These are phyloP conservation scores for Troglohyphantes excavatus DNA, from an alignment of 2,888 invertebrate species.

Conservation along the genomic window DNA sequence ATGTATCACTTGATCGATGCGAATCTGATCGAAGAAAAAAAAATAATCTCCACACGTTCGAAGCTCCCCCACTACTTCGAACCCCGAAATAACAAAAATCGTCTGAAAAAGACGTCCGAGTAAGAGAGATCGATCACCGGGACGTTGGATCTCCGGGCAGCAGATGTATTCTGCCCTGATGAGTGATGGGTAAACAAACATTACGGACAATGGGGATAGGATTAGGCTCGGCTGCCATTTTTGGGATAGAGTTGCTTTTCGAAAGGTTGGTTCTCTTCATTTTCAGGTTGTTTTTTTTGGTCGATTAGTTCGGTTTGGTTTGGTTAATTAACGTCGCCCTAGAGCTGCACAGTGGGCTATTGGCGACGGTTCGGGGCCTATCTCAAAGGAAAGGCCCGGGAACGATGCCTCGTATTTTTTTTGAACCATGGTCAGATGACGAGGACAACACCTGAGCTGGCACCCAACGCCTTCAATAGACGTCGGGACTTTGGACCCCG, in stretches of 20 bases:
- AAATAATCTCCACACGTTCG: background rate
- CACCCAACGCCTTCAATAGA: too few species aligned
- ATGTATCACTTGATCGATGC: background rate
- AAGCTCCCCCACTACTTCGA: background rate
- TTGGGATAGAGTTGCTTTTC: background rate
- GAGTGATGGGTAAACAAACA: slow-evolving; percentile 12
- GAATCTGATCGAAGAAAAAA: slow-evolving; percentile 1
- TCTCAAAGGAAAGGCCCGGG: too few species aligned
- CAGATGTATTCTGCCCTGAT: slow-evolving; percentile 14
- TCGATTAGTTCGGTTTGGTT: too few species aligned
- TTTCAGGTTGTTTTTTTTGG: too few species aligned
- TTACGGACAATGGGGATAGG: background rate
- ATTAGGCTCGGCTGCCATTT: background rate
- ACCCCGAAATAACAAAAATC: background rate
- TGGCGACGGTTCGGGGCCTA: too few species aligned
- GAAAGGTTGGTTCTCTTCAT: background rate
- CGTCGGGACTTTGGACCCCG: too few species aligned
- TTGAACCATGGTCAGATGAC: too few species aligned
- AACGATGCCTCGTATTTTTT: too few species aligned
- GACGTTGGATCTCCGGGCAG: slow-evolving; percentile 4
- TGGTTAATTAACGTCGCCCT: too few species aligned
- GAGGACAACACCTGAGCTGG: too few species aligned
- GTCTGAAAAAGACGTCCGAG: background rate
- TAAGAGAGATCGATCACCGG: slow-evolving; percentile 13
- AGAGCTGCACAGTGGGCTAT: too few species aligned